Evolutionary conservation across 2,888 invertebrate genomes (phyloP).

Genomic region (Diarsia rubi): DNA sequence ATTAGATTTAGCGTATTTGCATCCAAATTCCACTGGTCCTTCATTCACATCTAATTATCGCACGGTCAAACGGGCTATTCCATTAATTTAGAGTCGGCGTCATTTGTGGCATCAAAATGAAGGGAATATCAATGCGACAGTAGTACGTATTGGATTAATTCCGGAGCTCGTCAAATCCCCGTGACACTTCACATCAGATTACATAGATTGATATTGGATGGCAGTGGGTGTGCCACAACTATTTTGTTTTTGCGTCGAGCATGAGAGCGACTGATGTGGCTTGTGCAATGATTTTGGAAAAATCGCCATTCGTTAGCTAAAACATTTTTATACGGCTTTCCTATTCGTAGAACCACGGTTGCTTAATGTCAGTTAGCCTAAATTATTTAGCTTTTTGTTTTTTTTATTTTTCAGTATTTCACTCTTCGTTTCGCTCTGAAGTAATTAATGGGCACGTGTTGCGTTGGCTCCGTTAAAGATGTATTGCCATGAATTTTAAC

Average conservation of each 20-base stretch:
- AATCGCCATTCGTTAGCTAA: neutral
- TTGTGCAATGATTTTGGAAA: slow-evolving; percentile 5
- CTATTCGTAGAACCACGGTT: slow-evolving; percentile 6
- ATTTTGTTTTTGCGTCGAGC: slow-evolving; percentile 46
- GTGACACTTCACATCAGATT: slow-evolving; percentile 63
- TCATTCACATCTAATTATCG: slow-evolving; percentile 49
- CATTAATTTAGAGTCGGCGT: slow-evolving; percentile 36
- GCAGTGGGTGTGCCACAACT: slow-evolving; percentile 31
- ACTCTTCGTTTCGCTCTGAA: slow-evolving; percentile 12
- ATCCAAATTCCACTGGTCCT: slow-evolving; percentile 32
- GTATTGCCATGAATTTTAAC: slow-evolving; percentile 16
- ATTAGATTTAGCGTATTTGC: slow-evolving; percentile 34
- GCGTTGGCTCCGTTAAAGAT: slow-evolving; percentile 29
- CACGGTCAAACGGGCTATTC: slow-evolving; percentile 39
- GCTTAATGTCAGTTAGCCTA: neutral
- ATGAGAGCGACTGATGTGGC: slow-evolving; percentile 8
- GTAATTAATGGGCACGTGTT: slow-evolving; percentile 43
- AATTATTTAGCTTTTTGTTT: neutral
- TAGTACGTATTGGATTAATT: slow-evolving; percentile 60
- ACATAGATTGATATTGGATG: slow-evolving; percentile 54
- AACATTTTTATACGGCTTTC: neutral
- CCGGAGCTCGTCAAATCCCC: slow-evolving; percentile 42
- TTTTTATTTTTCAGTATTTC: slow-evolving; percentile 10
- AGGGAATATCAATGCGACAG: slow-evolving; percentile 45
- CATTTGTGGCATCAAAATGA: slow-evolving; percentile 51